Conservation (phyloP, 2,888 invertebrate genomes). For the Oasisia sp. region DNA sequence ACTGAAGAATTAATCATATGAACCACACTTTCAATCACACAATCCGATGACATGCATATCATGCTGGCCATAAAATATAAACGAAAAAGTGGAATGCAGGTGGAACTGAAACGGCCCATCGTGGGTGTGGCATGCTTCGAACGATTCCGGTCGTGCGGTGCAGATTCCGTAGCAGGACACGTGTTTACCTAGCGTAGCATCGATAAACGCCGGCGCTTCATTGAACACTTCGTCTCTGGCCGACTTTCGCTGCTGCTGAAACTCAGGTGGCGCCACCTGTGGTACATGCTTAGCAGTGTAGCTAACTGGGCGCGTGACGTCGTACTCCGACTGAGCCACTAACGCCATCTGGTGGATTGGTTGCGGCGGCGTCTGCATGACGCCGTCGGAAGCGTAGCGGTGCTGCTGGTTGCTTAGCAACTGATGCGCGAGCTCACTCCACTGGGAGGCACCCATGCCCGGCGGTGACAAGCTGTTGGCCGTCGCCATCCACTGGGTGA, state of each 20-base stretch:
- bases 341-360: neutral
- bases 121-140: neutral
- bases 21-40: neutral
- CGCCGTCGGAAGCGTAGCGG: neutral
- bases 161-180: neutral
- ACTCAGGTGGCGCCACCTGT: neutral
- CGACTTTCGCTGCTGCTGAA: neutral
- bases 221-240: neutral
- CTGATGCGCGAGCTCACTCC: neutral
- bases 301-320: neutral
- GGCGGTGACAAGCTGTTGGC: constrained; percentile 7
- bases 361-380: neutral
- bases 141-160: neutral
- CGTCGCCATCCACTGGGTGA: neutral
- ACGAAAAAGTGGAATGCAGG: neutral
- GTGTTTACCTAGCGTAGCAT: constrained; percentile 30
- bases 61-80: neutral
- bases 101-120: neutral
- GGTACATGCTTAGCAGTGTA: neutral
- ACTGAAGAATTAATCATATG: neutral
- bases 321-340: neutral
- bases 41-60: neutral
- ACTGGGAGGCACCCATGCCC: neutral
- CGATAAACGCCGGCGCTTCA: constrained; percentile 24
- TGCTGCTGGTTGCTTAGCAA: neutral